Base-by-base conservation (phyloP, 1,140 invertebrate genomes). In the Dreissena polymorpha region DNA sequence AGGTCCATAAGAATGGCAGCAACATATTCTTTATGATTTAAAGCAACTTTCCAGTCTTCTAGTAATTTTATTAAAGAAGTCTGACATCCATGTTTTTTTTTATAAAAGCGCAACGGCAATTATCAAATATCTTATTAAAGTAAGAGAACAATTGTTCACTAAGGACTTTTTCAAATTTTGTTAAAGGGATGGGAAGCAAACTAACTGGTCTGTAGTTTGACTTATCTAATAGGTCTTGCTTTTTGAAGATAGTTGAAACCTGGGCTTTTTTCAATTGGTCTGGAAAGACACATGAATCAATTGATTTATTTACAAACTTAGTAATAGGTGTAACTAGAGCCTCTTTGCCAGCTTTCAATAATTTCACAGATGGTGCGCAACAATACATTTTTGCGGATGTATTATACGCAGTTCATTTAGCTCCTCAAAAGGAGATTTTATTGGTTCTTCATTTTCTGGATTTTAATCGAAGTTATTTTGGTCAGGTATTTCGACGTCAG, bases 121-220 rank as follows among this genome's bases (percentile, higher is more conserved):
- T 14, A 8, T 29, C 2, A 49, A 8, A 39, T 29, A 74, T 14
- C 13, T 29, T 27, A 23, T 63, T 0, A 5, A 60, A 27, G 64
- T 3, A 63, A 5, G n/a, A n/a, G n/a, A n/a, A n/a, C n/a, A n/a
- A n/a, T n/a, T n/a, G n/a, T n/a, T n/a, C n/a, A n/a, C n/a, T 23
- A 16, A 74, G 18, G 0, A 55, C 72, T 49, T 21, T 10, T 53
- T 72, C 70, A 72, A 72, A 72, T 51, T 10, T 74, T 63, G 60
- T 63, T 21, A 39, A 7, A 55, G 53, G 53, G 18, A 12, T 25
- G 0, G 72, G 72, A 13, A 63, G 39, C 10, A 74, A 13, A n/a
- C 55, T 74, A 6, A 74, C 72, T 8, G 72, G 72, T 23, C 57
- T 53, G 39, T 39, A 57, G 39, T 74, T 74, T 29, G 27, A 71